Evolutionary conservation across 2,113 vertebrate species (phyloP).

Genomic region (Pachycephala philippinensis): DNA sequence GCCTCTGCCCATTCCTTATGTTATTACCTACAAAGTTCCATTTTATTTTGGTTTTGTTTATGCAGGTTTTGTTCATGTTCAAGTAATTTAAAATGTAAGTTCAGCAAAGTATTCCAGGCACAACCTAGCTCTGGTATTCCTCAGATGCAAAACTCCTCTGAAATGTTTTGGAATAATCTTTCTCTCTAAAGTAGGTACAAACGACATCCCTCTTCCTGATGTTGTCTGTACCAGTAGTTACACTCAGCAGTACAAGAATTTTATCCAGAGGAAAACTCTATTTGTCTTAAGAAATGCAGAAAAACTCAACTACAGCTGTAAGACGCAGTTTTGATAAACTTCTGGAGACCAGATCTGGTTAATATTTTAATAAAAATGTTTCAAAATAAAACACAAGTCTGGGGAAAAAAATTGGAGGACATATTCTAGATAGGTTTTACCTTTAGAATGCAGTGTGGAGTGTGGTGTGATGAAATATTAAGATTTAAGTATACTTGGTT

Average conservation of each 20-base stretch:
- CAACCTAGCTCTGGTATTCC: not conserved
- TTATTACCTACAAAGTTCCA: not conserved
- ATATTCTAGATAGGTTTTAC: not conserved
- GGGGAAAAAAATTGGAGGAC: fast-evolving
- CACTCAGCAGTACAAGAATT: not conserved
- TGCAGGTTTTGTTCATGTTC: not conserved
- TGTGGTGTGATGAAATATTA: not conserved
- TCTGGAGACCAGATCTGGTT: not conserved
- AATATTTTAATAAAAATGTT: not conserved
- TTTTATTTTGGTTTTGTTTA: not conserved
- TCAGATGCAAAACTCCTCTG: not conserved
- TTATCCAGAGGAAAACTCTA: not conserved
- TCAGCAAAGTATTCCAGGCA: not conserved
- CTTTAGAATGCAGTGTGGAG: not conserved
- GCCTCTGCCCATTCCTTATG: not conserved
- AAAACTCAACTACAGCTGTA: not conserved
- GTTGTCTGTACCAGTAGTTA: not conserved
- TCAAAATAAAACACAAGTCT: not conserved
- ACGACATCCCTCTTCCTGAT: no score
- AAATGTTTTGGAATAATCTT: not conserved
- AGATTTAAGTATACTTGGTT: not conserved
- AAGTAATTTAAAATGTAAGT: not conserved
- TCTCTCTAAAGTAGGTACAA: not conserved
- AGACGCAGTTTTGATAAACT: not conserved
- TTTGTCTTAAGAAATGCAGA: not conserved